Evolutionary conservation across 2,888 invertebrate genomes (phyloP).

Genomic region (Brachypterus glaber): DNA sequence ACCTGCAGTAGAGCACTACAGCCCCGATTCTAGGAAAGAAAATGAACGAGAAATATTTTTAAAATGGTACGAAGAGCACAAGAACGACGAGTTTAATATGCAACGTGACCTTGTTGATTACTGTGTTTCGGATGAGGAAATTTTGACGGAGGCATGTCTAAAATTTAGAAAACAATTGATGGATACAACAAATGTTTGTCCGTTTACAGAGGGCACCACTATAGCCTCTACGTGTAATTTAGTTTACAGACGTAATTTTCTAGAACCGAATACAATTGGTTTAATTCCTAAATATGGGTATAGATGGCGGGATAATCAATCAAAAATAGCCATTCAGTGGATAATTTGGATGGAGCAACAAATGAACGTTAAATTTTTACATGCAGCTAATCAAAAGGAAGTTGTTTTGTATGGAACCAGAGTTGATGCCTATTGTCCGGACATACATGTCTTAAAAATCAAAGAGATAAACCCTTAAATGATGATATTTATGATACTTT

Average conservation of each 20-base stretch:
- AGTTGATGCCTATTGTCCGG: constrained; percentile 18
- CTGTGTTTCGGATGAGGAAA: constrained; percentile 21
- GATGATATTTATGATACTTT: constrained; percentile 9
- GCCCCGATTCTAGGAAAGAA: neutral
- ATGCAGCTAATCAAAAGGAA: constrained; percentile 19
- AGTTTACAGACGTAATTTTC: constrained; percentile 16
- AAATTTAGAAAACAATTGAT: constrained; percentile 24
- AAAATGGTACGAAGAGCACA: neutral
- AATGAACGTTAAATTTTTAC: constrained; percentile 17
- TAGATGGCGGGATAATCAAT: constrained; percentile 22
- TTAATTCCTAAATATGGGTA: constrained; percentile 22
- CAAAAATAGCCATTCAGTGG: constrained; percentile 18
- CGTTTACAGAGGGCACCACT: constrained; percentile 25
- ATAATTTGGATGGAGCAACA: constrained; percentile 14
- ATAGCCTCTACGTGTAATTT: constrained; percentile 24
- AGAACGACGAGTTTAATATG: constrained; percentile 23
- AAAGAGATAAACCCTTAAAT: constrained; percentile 3
- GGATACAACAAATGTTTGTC: constrained; percentile 16
- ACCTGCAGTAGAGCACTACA: neutral
- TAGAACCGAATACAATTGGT: constrained; percentile 19
- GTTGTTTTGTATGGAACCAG: constrained; percentile 12
- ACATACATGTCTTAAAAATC: constrained; percentile 12
- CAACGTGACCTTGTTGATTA: constrained; percentile 24
- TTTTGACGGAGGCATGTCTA: constrained; percentile 24
- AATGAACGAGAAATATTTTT: neutral